Percentiles rank a stretch among this genome's conserved stretches.
Conservation (phyloP, 2,113 vertebrate genomes). For the Ochotona princeps region DNA sequence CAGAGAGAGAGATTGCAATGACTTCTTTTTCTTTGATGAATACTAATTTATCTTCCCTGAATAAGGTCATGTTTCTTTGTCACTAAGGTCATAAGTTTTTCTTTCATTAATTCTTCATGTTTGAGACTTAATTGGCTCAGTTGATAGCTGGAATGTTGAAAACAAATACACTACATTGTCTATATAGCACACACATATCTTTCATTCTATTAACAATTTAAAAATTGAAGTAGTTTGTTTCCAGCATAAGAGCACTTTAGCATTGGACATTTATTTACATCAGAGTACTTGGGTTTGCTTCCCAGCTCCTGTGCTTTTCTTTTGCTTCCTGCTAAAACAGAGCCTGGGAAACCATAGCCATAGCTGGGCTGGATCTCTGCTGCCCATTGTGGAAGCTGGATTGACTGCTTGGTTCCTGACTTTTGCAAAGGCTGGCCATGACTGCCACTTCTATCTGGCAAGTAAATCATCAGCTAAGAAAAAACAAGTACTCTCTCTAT, state of each 20-base stretch:
- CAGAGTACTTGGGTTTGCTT: no score
- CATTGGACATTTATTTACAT: neutral
- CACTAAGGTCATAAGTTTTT: neutral
- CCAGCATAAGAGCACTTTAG: neutral
- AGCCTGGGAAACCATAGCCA: no score
- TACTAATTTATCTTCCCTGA: neutral
- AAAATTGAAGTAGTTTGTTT: neutral
- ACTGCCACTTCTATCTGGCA: no score
- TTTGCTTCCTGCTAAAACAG: no score
- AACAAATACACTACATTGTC: neutral
- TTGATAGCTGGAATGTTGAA: neutral
- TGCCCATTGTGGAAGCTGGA: no score
- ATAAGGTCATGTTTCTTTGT: neutral
- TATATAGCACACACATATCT: accelerated
- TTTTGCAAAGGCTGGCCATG: no score
- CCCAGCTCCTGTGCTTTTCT: no score
- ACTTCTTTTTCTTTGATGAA: neutral
- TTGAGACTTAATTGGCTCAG: neutral
- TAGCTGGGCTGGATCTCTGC: no score
- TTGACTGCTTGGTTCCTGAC: no score
- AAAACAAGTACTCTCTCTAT: no score
- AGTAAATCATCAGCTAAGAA: no score
- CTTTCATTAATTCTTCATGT: neutral
- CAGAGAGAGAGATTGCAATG: neutral
- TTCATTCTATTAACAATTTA: neutral